Evolutionary conservation across 64 coral and sea anemone genomes (phyloP), one percentile per base, ranked within the genome.

Genomic region (Actinia equina): DNA sequence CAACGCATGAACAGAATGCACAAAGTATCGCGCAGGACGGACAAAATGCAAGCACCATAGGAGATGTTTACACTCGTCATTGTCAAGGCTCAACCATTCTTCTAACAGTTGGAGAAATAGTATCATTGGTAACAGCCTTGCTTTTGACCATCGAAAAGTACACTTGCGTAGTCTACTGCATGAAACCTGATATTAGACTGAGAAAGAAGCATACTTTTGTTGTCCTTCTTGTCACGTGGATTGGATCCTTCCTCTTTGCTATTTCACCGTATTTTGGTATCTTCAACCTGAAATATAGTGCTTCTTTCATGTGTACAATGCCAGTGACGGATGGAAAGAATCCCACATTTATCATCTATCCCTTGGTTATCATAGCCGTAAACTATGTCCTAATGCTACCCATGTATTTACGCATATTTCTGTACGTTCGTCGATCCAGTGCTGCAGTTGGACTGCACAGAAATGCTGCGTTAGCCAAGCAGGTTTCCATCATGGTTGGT

Each of bases 121-220:
- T 91, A 4, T 85, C 89, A 0, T 84, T 85, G 23, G 64, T 82
- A 9, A 86, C 89, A 0, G 59, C 84, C 18, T 46, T 91, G 46
- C 78, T 91, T 4, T 44, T 91, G 15, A 91, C 89, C 1, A 45
- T 87, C 0, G 89, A 91, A 44, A 91, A 91, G 17, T 91, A 86
- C 18, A 77, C 23, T 12, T 86, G 80, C 0, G 87, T 91, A 23
- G 74, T 91, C 0, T 64, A 91, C 57, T 91, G 89, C 77, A 91
- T 91, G 89, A 82, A 91, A 25, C 89, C 89, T 54, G 71, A 69
- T 22, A 22, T 44, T 27, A 62, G 89, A 6, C 26, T 91, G 53
- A 81, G n/a, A 16, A 91, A 82, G n/a, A 91, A 54, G 58, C 53
- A 63, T 0, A 84, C 79, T 20, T 15, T 71, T 0, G 6, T 37